A percentile compares a stretch with the other conserved stretches of the same genome.
These are phyloP conservation scores for Siniperca chuatsi DNA, from an alignment of 2,113 vertebrate species.

Conservation along the genomic window DNA sequence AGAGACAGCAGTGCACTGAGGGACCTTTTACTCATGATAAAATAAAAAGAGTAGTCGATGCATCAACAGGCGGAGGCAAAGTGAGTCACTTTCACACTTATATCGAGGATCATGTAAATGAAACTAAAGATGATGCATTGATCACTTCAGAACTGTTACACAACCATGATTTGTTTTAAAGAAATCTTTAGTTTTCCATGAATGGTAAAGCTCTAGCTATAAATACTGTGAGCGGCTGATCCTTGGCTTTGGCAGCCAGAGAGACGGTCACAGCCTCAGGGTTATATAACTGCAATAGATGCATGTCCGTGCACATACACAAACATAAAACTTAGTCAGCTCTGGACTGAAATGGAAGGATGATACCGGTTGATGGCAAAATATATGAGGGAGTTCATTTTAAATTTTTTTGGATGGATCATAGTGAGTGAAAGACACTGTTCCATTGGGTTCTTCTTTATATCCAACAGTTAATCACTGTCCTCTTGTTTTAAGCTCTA, in stretches of 20 bases:
- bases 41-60: background rate
- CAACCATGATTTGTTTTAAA: background rate
- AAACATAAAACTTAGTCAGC: background rate
- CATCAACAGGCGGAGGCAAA: background rate
- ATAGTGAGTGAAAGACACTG: background rate
- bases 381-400: background rate
- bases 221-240: conserved; percentile 19
- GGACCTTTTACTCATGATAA: background rate
- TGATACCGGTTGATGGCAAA: background rate
- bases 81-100: conserved; percentile 7
- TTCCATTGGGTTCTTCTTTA: background rate
- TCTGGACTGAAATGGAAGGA: background rate
- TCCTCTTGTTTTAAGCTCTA: background rate
- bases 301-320: background rate
- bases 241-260: conserved; percentile 14
- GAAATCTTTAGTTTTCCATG: background rate
- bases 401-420: background rate
- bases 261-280: conserved; percentile 14
- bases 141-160: background rate
- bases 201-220: conserved; percentile 7
- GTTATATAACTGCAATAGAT: conserved; percentile 40
- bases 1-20: background rate
- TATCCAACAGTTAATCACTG: background rate
- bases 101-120: background rate
- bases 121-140: background rate